Conservation (phyloP, 2,888 invertebrate genomes). For the Spicauda simplicius region DNA sequence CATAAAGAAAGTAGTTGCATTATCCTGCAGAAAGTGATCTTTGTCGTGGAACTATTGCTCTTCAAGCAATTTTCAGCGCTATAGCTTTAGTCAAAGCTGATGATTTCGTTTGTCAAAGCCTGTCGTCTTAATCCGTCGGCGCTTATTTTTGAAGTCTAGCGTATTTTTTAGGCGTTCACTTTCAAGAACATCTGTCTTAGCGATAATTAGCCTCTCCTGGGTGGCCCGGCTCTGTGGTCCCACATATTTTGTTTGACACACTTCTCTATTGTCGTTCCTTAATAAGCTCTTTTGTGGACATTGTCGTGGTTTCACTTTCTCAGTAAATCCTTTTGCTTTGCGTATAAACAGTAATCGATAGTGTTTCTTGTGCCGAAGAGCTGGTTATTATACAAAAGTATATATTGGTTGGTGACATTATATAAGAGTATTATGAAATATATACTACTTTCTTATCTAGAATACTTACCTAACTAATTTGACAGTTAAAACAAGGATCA, state of each 20-base stretch:
- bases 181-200: conserved; percentile 77
- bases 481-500: too few relatives aligned
- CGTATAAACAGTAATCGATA: conserved; percentile 75
- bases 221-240: conserved; percentile 68
- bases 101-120: conserved; percentile 30
- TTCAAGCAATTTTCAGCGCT: conserved; percentile 36
- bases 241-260: conserved; percentile 52
- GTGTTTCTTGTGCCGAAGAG: conserved; percentile 5
- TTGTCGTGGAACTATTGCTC: background rate
- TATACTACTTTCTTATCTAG: too few relatives aligned
- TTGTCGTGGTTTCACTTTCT: conserved; percentile 80
- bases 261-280: conserved; percentile 61
- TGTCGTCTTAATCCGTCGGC: conserved; percentile 74
- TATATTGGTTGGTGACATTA: too few relatives aligned
- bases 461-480: too few relatives aligned
- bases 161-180: conserved; percentile 70
- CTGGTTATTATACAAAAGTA: background rate
- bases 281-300: conserved; percentile 64
- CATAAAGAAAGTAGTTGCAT: background rate
- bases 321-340: conserved; percentile 65
- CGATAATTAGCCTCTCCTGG: conserved; percentile 69
- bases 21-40: background rate
- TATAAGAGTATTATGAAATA: too few relatives aligned
- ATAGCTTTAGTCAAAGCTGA: conserved; percentile 36
- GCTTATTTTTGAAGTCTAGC: conserved; percentile 78